Percentiles rank a stretch among this genome's conserved stretches.
Evolutionary conservation across 2,113 vertebrate genomes (phyloP).

Genomic region (Boulengeromyrus knoepffleri): DNA sequence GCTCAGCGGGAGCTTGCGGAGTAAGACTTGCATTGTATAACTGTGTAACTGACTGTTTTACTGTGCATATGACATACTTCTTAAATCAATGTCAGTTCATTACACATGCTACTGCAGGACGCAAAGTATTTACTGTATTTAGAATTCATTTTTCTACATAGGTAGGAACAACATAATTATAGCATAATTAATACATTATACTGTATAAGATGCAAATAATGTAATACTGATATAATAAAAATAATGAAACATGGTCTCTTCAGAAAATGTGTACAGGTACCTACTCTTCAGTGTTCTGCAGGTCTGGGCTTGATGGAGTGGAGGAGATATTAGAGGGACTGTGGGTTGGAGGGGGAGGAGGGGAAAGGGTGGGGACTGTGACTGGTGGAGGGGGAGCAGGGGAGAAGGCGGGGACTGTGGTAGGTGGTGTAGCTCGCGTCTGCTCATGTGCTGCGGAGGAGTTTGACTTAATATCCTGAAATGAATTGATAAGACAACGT

Average conservation of each 20-base stretch:
- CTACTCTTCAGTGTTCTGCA: background rate
- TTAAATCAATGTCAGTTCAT: background rate
- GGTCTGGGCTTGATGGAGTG: background rate
- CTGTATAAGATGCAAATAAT: background rate
- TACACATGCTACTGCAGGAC: background rate
- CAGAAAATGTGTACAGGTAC: background rate
- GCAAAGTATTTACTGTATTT: background rate
- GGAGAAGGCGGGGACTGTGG: background rate
- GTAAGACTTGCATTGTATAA: background rate
- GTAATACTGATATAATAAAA: background rate
- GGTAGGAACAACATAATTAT: background rate
- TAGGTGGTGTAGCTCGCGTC: background rate
- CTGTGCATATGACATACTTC: background rate
- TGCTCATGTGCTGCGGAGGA: background rate
- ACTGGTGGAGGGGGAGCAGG: background rate
- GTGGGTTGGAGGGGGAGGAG: background rate
- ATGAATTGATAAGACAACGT: background rate
- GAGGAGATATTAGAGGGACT: background rate
- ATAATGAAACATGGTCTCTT: background rate
- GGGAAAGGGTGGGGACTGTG: background rate
- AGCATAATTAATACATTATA: background rate
- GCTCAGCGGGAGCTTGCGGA: background rate
- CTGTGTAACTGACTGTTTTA: background rate
- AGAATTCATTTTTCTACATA: background rate
- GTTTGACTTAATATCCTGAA: background rate